Conservation (phyloP, 2,888 invertebrate species). For the Cantharis rufa region DNA sequence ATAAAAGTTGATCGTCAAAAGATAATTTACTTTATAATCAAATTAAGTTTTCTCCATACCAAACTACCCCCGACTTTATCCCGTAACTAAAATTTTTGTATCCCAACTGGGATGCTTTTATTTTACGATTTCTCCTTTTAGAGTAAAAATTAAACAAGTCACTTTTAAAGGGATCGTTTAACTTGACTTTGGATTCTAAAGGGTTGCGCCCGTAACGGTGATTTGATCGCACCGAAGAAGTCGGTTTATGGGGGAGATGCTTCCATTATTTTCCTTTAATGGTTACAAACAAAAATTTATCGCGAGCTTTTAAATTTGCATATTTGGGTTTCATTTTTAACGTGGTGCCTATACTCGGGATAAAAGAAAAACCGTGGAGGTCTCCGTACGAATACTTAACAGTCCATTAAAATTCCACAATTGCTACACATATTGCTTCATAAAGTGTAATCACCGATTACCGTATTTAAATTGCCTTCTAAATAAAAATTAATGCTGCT, state of each 20-base stretch:
- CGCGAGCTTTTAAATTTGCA: neutral
- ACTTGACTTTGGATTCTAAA: neutral
- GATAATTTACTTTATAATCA: slow-evolving; percentile 32
- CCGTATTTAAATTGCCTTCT: slow-evolving; percentile 30
- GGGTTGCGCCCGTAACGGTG: neutral
- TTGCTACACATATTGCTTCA: slow-evolving; percentile 28
- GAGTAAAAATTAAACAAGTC: neutral
- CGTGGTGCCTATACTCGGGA: neutral
- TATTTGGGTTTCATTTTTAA: neutral
- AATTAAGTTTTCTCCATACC: slow-evolving; percentile 26
- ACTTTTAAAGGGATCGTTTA: neutral
- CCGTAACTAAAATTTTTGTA: neutral
- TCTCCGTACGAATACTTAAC: slow-evolving; percentile 18
- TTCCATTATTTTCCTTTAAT: neutral
- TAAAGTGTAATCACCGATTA: slow-evolving; percentile 33
- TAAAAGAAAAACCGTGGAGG: neutral
- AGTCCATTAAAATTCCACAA: slow-evolving; percentile 28
- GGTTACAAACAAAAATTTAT: neutral
- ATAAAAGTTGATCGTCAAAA: slow-evolving; percentile 24
- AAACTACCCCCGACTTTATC: neutral
- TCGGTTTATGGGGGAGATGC: neutral
- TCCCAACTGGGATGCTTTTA: neutral
- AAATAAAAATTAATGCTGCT: slow-evolving; percentile 38
- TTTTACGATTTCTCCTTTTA: neutral
- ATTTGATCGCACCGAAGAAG: neutral